Evolutionary conservation across 2,888 invertebrate genomes (phyloP), one percentile per base, ranked within the genome.

Genomic region (Pocota personata): DNA sequence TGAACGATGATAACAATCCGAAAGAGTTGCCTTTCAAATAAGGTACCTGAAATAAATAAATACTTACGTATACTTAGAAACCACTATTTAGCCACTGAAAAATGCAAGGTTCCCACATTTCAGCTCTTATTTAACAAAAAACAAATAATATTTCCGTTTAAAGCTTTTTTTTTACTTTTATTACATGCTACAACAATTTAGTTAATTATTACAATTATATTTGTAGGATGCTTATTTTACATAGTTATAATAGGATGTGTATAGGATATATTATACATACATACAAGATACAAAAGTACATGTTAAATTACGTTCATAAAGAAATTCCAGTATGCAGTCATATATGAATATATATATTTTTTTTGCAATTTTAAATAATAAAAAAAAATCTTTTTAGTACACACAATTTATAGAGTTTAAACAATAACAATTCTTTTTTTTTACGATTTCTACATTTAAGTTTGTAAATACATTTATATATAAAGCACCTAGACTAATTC

Each of bases 201-300:
- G 30, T 43, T 57, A 21, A 35, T 58, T 71, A 32, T 46, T 58
- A 57, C 35, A 72, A 60, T 58, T 62, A 24, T 27, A 55, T 32
- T 46, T 46, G 43, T 32, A 46, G 57, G 27, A 55, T 43, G 14
- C 21, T 64, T 27, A 43, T 30, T 46, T 40, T 16, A 57, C 21
- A 30, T 21, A 50, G n/a, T 30, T 32, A 60, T 60, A 72, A 50
- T 72, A 72, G 16, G 24, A 35, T 37, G 37, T 72, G 60, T 60
- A 72, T 72, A 72, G 72, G 58, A 72, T 57, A 66, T 66, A 30
- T 30, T 43, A 30, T 19, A 14, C 35, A 58, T 30, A 14, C 50
- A 40, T 37, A 30, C 24, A 48, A 48, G 60, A 72, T 72, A 72
- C 50, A 72, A 72, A 72, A 72, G 32, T 72, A 60, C 72, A 72